A percentile compares a stretch with the other conserved stretches of the same genome.
phyloP scores from a whole-genome alignment of 1,140 invertebrate genomes.

The Adelges cooleyi region DNA sequence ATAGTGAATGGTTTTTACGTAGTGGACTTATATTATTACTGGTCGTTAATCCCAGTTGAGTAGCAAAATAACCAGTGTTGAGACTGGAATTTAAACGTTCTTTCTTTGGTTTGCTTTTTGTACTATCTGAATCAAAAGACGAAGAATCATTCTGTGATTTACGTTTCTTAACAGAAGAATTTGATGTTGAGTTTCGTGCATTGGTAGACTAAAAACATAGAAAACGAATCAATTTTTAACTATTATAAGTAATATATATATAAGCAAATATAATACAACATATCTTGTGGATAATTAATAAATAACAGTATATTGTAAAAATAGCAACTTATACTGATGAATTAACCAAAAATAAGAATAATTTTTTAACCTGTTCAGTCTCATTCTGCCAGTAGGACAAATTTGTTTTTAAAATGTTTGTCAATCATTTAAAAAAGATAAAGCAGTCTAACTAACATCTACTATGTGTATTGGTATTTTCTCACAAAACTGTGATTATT shows the following conservation, averaged over 20 bases:
- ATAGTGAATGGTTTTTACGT: neutral
- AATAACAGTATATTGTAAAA: too few species aligned
- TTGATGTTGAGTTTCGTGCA: neutral
- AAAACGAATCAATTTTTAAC: neutral
- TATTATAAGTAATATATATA: neutral
- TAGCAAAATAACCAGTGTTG: neutral
- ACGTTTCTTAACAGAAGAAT: neutral
- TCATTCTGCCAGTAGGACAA: too few species aligned
- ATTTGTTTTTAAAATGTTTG: too few species aligned
- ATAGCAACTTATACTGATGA: too few species aligned
- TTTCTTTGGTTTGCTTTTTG: slow-evolving; percentile 10
- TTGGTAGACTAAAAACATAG: neutral
- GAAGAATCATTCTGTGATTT: neutral
- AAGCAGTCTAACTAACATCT: too few species aligned
- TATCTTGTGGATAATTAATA: too few species aligned
- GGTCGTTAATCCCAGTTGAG: neutral
- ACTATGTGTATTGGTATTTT: too few species aligned
- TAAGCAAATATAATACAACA: too few species aligned
- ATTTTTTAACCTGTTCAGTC: too few species aligned
- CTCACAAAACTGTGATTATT: too few species aligned
- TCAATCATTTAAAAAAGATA: too few species aligned
- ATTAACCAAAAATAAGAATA: too few species aligned
- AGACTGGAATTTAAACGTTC: neutral
- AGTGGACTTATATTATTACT: neutral
- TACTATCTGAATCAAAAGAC: neutral